Base-by-base conservation (phyloP, 2,113 vertebrate species). In the Lipotes vexillifer region DNA sequence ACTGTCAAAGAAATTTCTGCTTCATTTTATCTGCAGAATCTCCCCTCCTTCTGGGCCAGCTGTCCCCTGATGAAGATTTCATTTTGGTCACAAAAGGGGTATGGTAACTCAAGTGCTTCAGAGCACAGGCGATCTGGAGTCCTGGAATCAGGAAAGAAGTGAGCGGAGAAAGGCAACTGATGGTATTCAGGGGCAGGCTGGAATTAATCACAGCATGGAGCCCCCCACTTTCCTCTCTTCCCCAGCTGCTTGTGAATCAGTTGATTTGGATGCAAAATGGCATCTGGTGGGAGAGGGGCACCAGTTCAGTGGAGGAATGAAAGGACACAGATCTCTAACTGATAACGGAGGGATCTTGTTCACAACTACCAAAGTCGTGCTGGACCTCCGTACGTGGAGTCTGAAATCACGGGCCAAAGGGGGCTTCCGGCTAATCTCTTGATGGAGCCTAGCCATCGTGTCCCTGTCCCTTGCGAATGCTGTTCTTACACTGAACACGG, bases 191-290 rank as follows among this genome's bases (percentile, higher is more conserved):
- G 41, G 44, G 33, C 49, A 5, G 31, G 18, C 46, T 3, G 44
- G 31, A 38, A 44, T 25, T 1, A 6, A 23, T 41, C 41, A 12
- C 77, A 1, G n/a, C 11, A 0, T 0, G 4, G 59, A 15, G 52
- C 31, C 44, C 44, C 20, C 38, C 1, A 20, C 9, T 11, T 38
- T 12, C 65, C 89, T 59, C 44, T 65, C 38, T 36, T 55, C 52
- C 57, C 2, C 21, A 23, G 38, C 49, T 46, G 46, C 74, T 72
- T 20, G 41, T 7, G 13, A 68, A 52, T n/a, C 33, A 20, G n/a
- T 63, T 31, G 29, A 21, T 80, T 86, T 31, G 44, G 9, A 68
- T 88, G 90, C 80, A 61, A 61, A 83, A 55, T n/a, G 36, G 41
- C 31, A 20, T 20, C 46, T 55, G 68, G 29, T 71, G 33, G 52